These are phyloP conservation scores for Vanessa cardui DNA, from an alignment of 2,888 invertebrate species.

Conservation along the genomic window DNA sequence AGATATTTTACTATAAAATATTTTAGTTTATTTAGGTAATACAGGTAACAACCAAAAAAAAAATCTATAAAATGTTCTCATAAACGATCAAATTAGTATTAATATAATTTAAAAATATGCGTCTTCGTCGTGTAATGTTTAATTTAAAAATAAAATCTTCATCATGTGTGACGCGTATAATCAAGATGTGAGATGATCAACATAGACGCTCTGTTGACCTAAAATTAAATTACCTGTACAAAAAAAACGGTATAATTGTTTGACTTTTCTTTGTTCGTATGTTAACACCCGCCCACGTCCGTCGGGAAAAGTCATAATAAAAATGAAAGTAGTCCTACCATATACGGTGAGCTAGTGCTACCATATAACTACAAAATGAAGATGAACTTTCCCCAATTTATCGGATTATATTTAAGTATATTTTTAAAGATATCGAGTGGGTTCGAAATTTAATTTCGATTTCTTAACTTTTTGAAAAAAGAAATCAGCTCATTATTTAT, in stretches of 20 bases:
- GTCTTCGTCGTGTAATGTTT: too few relatives aligned
- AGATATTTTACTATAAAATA: too few relatives aligned
- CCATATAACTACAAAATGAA: constrained; percentile 25
- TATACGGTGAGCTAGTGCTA: constrained; percentile 21
- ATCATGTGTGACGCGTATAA: not conserved
- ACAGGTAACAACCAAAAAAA: too few relatives aligned
- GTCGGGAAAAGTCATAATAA: constrained; percentile 20
- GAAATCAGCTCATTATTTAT: too few relatives aligned
- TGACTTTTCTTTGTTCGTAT: constrained; percentile 25
- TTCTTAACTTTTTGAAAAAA: too few relatives aligned
- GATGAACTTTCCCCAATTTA: constrained; percentile 28
- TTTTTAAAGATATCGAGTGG: too few relatives aligned
- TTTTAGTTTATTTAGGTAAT: too few relatives aligned
- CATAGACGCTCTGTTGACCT: not conserved
- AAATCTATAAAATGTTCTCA: too few relatives aligned
- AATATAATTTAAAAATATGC: too few relatives aligned
- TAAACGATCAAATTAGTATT: too few relatives aligned
- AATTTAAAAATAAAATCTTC: too few relatives aligned
- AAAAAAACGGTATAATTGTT: constrained; percentile 9
- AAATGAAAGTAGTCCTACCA: constrained; percentile 32
- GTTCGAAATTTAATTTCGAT: too few relatives aligned
- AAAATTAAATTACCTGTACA: not conserved
- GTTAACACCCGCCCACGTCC: constrained; percentile 28
- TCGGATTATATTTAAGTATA: constrained; percentile 9
- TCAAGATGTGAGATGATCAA: not conserved